Evolutionary conservation across 2,113 vertebrate genomes (phyloP).

Genomic region (Aegotheles bennettii): DNA sequence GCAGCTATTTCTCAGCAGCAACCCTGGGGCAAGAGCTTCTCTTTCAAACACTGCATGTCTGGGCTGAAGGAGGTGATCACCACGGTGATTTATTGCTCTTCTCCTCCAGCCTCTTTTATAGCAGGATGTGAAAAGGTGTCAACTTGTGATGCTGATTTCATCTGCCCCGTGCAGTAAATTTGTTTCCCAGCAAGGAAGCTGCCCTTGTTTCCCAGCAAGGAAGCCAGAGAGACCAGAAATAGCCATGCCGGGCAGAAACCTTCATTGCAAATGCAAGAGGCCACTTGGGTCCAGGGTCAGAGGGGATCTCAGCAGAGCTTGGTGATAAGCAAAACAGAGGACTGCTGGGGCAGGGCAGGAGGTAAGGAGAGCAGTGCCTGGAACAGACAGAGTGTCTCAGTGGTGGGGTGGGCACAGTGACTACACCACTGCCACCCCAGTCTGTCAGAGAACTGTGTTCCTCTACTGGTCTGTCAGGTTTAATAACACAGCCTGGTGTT

Average conservation of each 20-base stretch:
- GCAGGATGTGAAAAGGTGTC: neutral
- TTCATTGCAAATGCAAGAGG: neutral
- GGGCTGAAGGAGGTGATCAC: neutral
- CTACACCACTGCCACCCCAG: neutral
- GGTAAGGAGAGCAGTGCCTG: neutral
- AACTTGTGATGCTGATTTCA: neutral
- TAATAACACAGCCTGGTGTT: neutral
- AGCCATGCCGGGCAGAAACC: neutral
- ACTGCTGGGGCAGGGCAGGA: neutral
- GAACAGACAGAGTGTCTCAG: neutral
- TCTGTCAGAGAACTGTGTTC: neutral
- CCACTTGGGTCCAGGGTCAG: neutral
- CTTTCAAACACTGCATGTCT: neutral
- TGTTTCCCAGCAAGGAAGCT: neutral
- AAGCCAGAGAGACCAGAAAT: neutral
- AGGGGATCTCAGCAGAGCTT: neutral
- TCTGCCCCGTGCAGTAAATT: neutral
- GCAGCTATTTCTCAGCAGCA: neutral
- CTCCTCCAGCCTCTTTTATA: neutral
- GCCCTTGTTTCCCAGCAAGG: constrained; percentile 1
- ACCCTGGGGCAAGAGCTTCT: neutral
- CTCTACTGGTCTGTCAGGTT: neutral
- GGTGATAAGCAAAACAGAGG: neutral
- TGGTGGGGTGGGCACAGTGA: neutral
- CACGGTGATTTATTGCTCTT: neutral